phyloP scores from a whole-genome alignment of 2,888 invertebrate genomes.

The Caenorhabditis sulstoni region DNA sequence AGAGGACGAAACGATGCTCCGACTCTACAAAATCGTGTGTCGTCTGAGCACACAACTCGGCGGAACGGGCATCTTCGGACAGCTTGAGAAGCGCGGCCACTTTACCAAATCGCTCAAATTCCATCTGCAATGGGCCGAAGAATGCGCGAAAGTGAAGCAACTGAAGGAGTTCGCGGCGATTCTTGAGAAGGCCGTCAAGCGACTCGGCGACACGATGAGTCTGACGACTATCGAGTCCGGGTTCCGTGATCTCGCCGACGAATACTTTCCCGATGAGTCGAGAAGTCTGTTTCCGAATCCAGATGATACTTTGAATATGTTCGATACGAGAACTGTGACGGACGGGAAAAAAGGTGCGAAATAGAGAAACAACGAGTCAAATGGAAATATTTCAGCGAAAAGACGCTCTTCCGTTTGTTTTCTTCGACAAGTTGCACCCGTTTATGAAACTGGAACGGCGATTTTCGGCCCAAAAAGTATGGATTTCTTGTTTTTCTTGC shows the following conservation, averaged over 20 bases:
- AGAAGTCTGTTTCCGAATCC: conserved; percentile 33
- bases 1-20: conserved; percentile 35
- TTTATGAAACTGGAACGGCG: background rate
- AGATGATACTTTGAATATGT: conserved; percentile 38
- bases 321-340: background rate
- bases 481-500: no score
- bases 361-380: background rate
- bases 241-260: conserved; percentile 52
- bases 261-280: conserved; percentile 29
- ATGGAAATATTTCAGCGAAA: background rate
- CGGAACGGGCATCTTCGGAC: conserved; percentile 62
- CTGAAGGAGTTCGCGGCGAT: conserved; percentile 26
- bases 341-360: background rate
- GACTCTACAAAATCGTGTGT: conserved; percentile 61
- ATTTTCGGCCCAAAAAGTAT: conserved; percentile 47
- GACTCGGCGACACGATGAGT: background rate
- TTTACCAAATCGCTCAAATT: conserved; percentile 63
- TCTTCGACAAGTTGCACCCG: conserved; percentile 28
- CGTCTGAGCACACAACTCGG: conserved; percentile 62
- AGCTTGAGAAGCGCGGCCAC: conserved; percentile 59
- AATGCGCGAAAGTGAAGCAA: conserved; percentile 46
- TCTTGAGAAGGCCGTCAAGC: conserved; percentile 15
- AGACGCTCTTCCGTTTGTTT: conserved; percentile 42
- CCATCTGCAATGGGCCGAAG: conserved; percentile 65
- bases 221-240: conserved; percentile 28